Percentiles rank a stretch among this genome's conserved stretches.
Conservation (phyloP, 2,113 vertebrate species). For the Columbina picui region DNA sequence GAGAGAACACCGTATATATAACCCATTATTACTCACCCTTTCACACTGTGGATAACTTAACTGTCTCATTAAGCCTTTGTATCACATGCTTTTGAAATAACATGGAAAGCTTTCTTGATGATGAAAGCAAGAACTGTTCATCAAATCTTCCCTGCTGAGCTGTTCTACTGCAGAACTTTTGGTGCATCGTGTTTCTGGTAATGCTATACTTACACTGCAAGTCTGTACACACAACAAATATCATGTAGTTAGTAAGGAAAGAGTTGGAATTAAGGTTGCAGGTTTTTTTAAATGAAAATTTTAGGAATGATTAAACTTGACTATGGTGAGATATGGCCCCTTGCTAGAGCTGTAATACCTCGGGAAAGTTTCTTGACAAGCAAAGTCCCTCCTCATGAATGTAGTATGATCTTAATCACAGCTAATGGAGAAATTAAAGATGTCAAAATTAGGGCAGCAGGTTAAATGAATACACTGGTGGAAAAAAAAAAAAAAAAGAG, state of each 20-base stretch:
- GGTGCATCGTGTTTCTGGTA: not conserved
- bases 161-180: not conserved
- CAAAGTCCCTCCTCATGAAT: not conserved
- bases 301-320: not conserved
- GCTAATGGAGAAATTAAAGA: constrained; percentile 22
- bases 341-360: not conserved
- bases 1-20: not conserved
- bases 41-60: not conserved
- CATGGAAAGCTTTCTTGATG: fast-evolving
- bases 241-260: not conserved
- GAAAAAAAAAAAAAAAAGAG: not conserved
- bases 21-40: not conserved
- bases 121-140: not conserved
- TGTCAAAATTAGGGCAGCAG: constrained; percentile 3
- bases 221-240: not conserved
- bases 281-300: constrained; percentile 7
- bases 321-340: not conserved
- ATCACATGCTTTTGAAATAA: not conserved
- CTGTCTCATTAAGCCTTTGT: not conserved
- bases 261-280: not conserved
- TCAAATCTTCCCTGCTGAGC: not conserved
- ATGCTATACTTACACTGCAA: not conserved
- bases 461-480: not conserved
- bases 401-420: not conserved
- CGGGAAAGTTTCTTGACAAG: not conserved